Evolutionary conservation across 2,797 vertebrate species (phyloP).

Genomic region (Pampus argenteus): DNA sequence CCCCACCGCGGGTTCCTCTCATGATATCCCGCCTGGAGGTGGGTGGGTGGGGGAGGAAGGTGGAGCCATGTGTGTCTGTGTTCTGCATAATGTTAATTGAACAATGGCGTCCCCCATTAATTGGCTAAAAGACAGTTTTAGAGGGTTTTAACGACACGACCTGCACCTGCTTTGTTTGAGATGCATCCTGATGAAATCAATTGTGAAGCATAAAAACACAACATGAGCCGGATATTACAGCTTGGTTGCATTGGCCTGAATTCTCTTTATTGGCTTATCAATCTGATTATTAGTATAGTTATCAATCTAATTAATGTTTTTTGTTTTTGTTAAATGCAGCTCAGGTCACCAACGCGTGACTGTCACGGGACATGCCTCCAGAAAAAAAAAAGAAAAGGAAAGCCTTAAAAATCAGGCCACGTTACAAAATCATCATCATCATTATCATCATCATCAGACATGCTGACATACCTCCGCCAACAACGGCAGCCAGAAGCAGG

Average conservation of each 20-base stretch:
- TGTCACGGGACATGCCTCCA: conserved; percentile 14
- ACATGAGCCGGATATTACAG: not conserved
- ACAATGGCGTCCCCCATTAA: conserved; percentile 50
- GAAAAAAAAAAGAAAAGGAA: not conserved
- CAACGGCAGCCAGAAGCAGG: conserved; percentile 78
- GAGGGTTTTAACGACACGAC: conserved; percentile 16
- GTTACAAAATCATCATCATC: conserved; percentile 16
- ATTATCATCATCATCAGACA: not conserved
- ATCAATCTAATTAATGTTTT: not conserved
- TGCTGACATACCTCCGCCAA: conserved; percentile 77
- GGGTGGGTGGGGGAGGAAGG: not conserved
- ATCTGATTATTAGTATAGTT: conserved; percentile 1
- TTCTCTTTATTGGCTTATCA: not conserved
- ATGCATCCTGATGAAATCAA: not conserved
- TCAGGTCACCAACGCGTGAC: conserved; percentile 50
- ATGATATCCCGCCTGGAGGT: conserved; percentile 55
- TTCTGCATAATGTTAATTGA: conserved; percentile 34
- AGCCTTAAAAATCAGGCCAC: conserved; percentile 44
- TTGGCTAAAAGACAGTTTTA: conserved; percentile 42
- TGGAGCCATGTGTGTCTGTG: conserved; percentile 4
- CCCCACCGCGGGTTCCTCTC: conserved; percentile 40
- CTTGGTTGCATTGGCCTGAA: not conserved
- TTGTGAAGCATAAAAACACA: not conserved
- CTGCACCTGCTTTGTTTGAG: conserved; percentile 49
- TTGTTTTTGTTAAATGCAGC: conserved; percentile 14